phyloP scores from a whole-genome alignment of 1,140 invertebrate species.

The Venturia canescens region DNA sequence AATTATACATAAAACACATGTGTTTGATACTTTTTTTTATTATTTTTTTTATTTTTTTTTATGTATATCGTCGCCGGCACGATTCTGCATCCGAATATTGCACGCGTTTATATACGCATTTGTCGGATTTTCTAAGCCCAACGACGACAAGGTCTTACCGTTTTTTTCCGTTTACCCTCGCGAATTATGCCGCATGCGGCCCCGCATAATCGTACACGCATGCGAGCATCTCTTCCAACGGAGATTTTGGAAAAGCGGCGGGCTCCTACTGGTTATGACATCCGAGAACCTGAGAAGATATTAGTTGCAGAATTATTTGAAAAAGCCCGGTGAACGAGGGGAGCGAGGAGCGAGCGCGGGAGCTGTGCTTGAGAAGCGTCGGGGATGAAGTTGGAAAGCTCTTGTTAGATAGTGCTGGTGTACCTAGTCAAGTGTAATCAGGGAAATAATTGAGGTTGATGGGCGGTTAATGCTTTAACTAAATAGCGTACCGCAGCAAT shows the following conservation, averaged over 20 bases:
- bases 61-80: too few relatives aligned
- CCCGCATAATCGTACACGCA: background rate
- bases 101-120: too few relatives aligned
- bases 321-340: too few relatives aligned
- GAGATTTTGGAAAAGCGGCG: background rate
- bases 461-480: constrained; percentile 39
- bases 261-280: background rate
- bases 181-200: too few relatives aligned
- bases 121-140: too few relatives aligned
- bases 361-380: background rate
- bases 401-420: constrained; percentile 22
- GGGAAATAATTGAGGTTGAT: constrained; percentile 44
- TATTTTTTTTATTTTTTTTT: too few relatives aligned
- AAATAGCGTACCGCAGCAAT: constrained; percentile 40
- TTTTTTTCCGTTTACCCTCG: too few relatives aligned
- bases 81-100: too few relatives aligned
- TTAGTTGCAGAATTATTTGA: constrained; percentile 37
- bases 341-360: too few relatives aligned
- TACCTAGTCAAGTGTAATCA: constrained; percentile 40
- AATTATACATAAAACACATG: too few relatives aligned
- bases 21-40: too few relatives aligned
- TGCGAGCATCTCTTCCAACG: background rate
- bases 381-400: constrained; percentile 28
- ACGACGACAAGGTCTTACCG: too few relatives aligned
- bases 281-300: background rate